Base-by-base conservation (phyloP, 2,797 vertebrate species). In the Lepus townsendii region DNA sequence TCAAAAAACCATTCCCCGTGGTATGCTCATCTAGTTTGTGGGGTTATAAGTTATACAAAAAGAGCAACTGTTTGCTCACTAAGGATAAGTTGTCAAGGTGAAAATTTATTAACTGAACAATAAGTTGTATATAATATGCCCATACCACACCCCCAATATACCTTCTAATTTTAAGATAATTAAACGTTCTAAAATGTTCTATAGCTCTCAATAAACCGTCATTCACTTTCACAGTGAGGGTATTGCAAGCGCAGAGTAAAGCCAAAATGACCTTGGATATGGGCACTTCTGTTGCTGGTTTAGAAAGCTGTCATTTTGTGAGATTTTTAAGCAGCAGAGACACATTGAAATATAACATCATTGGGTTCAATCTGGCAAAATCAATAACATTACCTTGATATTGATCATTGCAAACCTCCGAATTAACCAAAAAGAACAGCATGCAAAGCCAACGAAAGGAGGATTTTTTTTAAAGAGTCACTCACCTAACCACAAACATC, bases 271-370 rank as follows among this genome's bases (percentile, higher is more conserved):
- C 10, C 16, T 93, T 83, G 35, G 62, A 91, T 83, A 75, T 5
- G 10, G 38, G 68, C 79, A 80, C 32, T 86, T 62, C 38, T 19
- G 22, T 14, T 71, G 42, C 47, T 24, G 26, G 66, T 63, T 86
- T 94, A 73, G 47, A 85, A 60, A 80, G 24, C 6, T 69, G 27
- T 60, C 42, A 42, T 38, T 77, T 20, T 66, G 14, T 69, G 17
- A 50, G 24, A 75, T 50, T 95, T 76, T 66, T 87, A 85, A 38
- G 42, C 94, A 72, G 71, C 95, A 89, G 63, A 95, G 93, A 73
- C 19, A 85, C 16, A 86, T 94, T 97, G 75, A 97, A 94, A 87
- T 93, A 97, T 6, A 88, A n/a, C 0, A 7, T 95, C 88, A 91
- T 84, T 94, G 54, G 11, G 79, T 85, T 95, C 77, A 94, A 85